Conservation (phyloP, 2,113 vertebrate species). For the Chionodraco myersi region DNA sequence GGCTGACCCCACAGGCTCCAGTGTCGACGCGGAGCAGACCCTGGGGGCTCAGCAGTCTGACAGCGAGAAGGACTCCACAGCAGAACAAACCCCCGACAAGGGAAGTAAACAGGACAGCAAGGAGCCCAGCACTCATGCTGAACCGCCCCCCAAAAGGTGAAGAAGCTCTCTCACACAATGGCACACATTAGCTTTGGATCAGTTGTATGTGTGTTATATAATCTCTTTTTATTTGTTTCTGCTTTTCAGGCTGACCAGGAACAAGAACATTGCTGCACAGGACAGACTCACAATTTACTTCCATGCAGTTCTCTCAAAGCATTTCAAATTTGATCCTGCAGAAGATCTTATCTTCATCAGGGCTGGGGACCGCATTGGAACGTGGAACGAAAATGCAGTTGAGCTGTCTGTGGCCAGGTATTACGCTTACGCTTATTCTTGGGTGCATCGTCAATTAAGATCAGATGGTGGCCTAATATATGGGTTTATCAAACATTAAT, state of each 20-base stretch:
- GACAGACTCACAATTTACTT: slow-evolving; percentile 87
- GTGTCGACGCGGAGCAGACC: slow-evolving; percentile 49
- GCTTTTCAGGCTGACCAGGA: slow-evolving; percentile 48
- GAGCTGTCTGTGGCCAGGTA: slow-evolving; percentile 74
- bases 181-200: background rate
- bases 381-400: slow-evolving; percentile 45
- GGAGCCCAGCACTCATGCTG: background rate
- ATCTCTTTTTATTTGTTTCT: background rate
- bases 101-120: background rate
- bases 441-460: background rate
- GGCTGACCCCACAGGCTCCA: slow-evolving; percentile 45
- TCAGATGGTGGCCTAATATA: background rate
- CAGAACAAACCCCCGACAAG: background rate
- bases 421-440: background rate
- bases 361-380: slow-evolving; percentile 51
- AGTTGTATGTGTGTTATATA: too few relatives aligned
- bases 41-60: slow-evolving; percentile 39
- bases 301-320: slow-evolving; percentile 89
- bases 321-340: slow-evolving; percentile 80
- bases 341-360: slow-evolving; percentile 80
- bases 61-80: background rate
- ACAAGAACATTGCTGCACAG: slow-evolving; percentile 34
- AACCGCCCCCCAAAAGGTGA: slow-evolving; percentile 57
- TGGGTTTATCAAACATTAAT: background rate
- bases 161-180: accelerated